Percentiles rank a stretch among this genome's conserved stretches.
Evolutionary conservation across 2,113 vertebrate species (phyloP).

Genomic region (Gnathochromis pfefferi): DNA sequence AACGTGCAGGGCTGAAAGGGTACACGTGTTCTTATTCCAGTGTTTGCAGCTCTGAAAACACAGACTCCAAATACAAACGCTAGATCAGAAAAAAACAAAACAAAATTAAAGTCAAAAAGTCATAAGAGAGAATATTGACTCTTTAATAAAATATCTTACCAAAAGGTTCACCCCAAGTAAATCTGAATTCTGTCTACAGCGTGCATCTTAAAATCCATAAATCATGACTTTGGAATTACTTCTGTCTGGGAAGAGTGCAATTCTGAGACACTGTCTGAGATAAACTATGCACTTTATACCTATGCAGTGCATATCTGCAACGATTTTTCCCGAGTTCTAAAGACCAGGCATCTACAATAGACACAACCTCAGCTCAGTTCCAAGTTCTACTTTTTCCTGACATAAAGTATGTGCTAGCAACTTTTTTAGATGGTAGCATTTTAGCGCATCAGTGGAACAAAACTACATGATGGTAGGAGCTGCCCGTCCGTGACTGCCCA

Average conservation of each 20-base stretch:
- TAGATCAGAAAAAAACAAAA: not conserved
- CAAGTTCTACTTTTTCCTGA: not conserved
- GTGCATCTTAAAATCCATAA: constrained; percentile 17
- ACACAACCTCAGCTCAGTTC: not conserved
- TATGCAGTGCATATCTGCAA: not conserved
- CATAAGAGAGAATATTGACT: constrained; percentile 13
- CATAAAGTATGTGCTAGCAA: not conserved
- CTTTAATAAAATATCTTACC: constrained; percentile 32
- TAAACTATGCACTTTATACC: not conserved
- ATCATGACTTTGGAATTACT: constrained; percentile 5
- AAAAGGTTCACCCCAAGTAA: not conserved
- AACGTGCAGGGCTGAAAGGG: not conserved
- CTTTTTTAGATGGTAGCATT: not conserved
- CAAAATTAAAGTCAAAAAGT: not conserved
- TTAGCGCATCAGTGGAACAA: not conserved
- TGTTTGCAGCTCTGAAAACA: not conserved
- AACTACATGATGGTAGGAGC: not conserved
- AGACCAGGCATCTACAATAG: not conserved
- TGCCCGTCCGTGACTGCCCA: not conserved
- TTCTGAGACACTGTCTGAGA: not conserved
- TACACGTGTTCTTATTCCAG: not conserved
- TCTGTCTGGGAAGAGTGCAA: not conserved
- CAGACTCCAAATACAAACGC: not conserved
- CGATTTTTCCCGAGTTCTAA: not conserved
- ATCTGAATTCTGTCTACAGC: not conserved